Base-by-base conservation (phyloP, 1,140 invertebrate species). In the Achatina immaculata region DNA sequence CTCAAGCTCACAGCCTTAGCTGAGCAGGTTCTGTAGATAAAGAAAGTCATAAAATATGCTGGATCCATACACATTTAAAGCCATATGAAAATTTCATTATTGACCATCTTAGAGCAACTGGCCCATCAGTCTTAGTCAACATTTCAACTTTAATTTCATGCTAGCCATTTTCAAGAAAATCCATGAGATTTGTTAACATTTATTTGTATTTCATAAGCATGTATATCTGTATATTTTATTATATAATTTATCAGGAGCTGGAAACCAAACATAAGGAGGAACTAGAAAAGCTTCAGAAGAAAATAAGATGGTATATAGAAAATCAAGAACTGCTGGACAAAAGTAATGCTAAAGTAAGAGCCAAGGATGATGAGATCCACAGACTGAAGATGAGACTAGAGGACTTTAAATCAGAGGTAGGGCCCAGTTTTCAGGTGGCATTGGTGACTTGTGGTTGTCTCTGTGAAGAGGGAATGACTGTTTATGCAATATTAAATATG, bases 241-340 rank as follows among this genome's bases (percentile, higher is more conserved):
- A n/a, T n/a, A n/a, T n/a, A n/a, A n/a, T 48, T 76, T 2, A 11
- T 2, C 36, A 89, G 89, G 84, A 82, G 36, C 62, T 89, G 36
- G 86, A 90, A 81, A 51, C 82, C 31, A 82, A 86, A 72, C 86
- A 87, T 74, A 81, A 84, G 58, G 85, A 88, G 62, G 89, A 90
- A 31, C 83, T 86, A 21, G 88, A 89, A 0, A 84, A 83, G 65
- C 80, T 90, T 48, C 87, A 85, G 28, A 84, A 83, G 28, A 91
- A 90, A 51, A 66, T 90, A 36, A 87, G 88, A 68, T 90, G 90
- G 90, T 90, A 90, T 83, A 86, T 86, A 14, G 90, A 90, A 80
- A 91, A 90, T 82, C 90, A 90, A 82, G 85, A 90, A 48, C 72
- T 91, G 31, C 77, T 90, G 21, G 90, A 91, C 78, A 85, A 86